These are phyloP conservation scores for Hermodice carunculata DNA, from an alignment of 2,888 invertebrate genomes.

Conservation along the genomic window DNA sequence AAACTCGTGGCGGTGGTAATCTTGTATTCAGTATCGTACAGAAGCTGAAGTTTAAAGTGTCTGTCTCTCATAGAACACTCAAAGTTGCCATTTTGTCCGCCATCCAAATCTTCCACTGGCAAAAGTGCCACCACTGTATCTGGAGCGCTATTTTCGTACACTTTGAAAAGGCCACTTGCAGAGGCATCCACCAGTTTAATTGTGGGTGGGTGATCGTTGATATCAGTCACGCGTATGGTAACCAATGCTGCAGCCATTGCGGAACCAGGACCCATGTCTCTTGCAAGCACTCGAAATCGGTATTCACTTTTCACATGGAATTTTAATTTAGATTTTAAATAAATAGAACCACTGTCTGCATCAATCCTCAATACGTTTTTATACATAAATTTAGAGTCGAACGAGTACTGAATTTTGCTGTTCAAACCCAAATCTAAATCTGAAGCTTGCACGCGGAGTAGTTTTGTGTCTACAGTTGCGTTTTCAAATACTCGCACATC, in stretches of 20 bases:
- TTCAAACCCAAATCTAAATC: conserved; percentile 25
- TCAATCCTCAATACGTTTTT: conserved; percentile 27
- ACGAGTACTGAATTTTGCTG: conserved; percentile 20
- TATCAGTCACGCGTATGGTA: conserved; percentile 29
- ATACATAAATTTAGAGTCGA: not conserved
- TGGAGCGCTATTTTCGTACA: conserved; percentile 26
- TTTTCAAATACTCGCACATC: conserved; percentile 7
- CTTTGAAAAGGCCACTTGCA: conserved; percentile 22
- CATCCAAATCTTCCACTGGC: conserved; percentile 17
- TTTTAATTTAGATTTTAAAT: conserved; percentile 22
- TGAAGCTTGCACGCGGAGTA: conserved; percentile 16
- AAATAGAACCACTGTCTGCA: conserved; percentile 30
- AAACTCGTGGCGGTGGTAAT: conserved; percentile 25
- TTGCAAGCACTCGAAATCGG: conserved; percentile 23
- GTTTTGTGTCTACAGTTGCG: not conserved
- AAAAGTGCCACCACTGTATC: conserved; percentile 18
- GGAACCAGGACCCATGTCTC: conserved; percentile 21
- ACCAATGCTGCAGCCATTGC: conserved; percentile 21
- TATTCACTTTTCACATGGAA: conserved; percentile 22
- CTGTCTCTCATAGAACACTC: conserved; percentile 1
- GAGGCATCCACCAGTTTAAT: conserved; percentile 29
- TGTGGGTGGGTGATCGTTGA: conserved; percentile 37
- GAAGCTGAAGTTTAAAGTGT: conserved; percentile 22
- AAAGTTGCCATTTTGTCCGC: conserved; percentile 11
- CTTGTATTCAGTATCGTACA: conserved; percentile 29